Conservation (phyloP, 2,797 vertebrate species). For the Garrulus glandarius region DNA sequence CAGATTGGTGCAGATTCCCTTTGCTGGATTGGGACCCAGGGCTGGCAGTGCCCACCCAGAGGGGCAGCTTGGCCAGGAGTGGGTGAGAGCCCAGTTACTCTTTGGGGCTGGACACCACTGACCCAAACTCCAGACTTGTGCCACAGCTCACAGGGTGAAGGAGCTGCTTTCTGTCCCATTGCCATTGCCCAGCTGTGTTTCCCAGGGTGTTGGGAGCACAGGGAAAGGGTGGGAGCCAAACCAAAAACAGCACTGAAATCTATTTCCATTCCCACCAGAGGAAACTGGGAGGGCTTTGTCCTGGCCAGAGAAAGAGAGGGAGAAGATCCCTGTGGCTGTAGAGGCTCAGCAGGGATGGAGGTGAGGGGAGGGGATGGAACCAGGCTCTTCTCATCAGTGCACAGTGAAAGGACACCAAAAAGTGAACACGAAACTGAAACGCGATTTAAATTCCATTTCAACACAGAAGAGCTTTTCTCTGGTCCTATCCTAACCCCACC, state of each 20-base stretch:
- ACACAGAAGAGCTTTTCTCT: background rate
- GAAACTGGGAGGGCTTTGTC: background rate
- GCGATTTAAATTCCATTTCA: background rate
- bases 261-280: background rate
- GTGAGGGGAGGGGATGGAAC: background rate
- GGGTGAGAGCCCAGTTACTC: background rate
- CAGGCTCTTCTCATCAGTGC: background rate
- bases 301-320: background rate
- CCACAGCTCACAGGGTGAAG: background rate
- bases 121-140: background rate
- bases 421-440: background rate
- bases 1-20: background rate
- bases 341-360: background rate
- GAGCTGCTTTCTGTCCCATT: background rate
- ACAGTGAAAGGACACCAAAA: background rate
- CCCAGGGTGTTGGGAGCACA: background rate
- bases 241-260: background rate
- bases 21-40: background rate
- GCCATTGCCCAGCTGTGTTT: background rate
- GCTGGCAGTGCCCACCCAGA: background rate
- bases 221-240: background rate
- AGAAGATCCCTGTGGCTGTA: background rate
- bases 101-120: background rate
- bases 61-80: background rate
- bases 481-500: background rate